Base-by-base conservation (phyloP, 1,140 invertebrate genomes). In the Lordiphosa stackelbergi region DNA sequence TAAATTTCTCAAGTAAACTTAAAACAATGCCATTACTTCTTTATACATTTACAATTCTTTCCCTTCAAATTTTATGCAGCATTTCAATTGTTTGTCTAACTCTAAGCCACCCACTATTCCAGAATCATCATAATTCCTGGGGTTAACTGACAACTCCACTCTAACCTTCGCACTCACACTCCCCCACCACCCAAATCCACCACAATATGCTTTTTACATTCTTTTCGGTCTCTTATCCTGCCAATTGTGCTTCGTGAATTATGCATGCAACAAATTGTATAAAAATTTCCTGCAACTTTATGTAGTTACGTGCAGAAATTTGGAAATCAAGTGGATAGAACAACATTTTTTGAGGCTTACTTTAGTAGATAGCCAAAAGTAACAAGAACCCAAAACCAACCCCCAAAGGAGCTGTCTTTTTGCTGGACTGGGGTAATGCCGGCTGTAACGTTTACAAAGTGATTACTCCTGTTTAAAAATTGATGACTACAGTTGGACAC, bases 231-330 rank as follows among this genome's bases (percentile, higher is more conserved):
- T 19, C 66, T 60, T 37, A 40, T 57, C 31, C 52, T 43, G 48
- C 38, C 58, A 42, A 55, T 53, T 63, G 63, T 85, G 60, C 59
- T 71, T 71, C 51, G 52, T 85, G 77, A 85, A 85, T 85, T 85
- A 85, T 85, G 83, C 83, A 85, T 85, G 83, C 77, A 85, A 83
- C 73, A 83, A 85, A 85, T 85, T 85, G 81, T 85, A 85, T 85
- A 83, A 85, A 85, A 85, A 78, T 83, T 64, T 81, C 28, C 66
- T 78, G 83, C 84, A 85, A 83, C 75, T 81, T 83, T 83, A 75
- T 73, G 73, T 71, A 66, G 77, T 70, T 83, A 83, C 77, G 77
- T 83, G 77, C 78, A 75, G 61, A 83, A 83, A 83, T 83, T 84
- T 64, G 65, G 61, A 66, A 83, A 84, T 84, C 78, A 73, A 84